These are phyloP conservation scores for Apotomis capreana DNA, from an alignment of 2,888 invertebrate species.

Conservation along the genomic window DNA sequence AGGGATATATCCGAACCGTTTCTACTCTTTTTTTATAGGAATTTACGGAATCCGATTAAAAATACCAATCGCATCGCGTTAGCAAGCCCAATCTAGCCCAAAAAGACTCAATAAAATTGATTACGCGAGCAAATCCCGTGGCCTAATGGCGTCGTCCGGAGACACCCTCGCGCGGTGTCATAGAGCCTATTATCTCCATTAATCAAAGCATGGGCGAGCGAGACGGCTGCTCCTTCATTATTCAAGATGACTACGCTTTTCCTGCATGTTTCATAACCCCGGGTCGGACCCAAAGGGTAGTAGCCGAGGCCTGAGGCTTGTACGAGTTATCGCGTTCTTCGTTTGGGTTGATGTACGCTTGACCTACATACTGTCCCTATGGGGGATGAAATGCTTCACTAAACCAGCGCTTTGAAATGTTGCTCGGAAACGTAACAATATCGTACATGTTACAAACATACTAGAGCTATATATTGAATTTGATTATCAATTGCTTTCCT, in stretches of 20 bases:
- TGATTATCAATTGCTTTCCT: no score
- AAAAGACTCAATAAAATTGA: background rate
- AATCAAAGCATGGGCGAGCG: slow-evolving; percentile 48
- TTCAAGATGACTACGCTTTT: slow-evolving; percentile 62
- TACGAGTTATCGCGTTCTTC: background rate
- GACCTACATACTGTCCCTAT: slow-evolving; percentile 46
- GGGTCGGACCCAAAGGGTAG: background rate
- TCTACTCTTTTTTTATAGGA: no score
- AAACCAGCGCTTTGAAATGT: slow-evolving; percentile 12
- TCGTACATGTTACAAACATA: background rate
- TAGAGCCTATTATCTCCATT: slow-evolving; percentile 38
- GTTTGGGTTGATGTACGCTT: slow-evolving; percentile 43
- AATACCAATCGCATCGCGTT: background rate
- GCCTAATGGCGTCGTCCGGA: slow-evolving; percentile 1
- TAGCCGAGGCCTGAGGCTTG: background rate
- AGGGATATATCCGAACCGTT: no score
- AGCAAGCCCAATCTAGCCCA: background rate
- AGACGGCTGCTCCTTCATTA: slow-evolving; percentile 58
- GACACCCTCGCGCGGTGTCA: slow-evolving; percentile 12
- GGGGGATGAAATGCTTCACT: slow-evolving; percentile 19
- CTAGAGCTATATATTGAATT: background rate
- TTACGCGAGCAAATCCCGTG: background rate
- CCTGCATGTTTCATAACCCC: slow-evolving; percentile 35
- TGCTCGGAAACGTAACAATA: background rate
- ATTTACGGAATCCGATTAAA: no score